A percentile compares a stretch with the other conserved stretches of the same genome.
Evolutionary conservation across 1,140 invertebrate species (phyloP).

Genomic region (Lepidurus apus): DNA sequence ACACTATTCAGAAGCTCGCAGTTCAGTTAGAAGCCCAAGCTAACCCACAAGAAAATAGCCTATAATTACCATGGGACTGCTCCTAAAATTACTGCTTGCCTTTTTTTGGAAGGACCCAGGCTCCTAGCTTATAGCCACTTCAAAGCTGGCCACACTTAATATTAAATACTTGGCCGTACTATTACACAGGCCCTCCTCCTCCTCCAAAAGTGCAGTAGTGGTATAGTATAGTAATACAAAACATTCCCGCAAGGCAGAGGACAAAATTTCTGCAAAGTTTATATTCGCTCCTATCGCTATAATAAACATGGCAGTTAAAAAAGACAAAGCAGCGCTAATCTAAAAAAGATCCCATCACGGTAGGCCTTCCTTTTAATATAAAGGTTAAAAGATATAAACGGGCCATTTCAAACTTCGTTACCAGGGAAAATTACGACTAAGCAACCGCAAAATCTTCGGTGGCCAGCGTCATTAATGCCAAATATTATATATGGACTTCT

Average conservation of each 20-base stretch:
- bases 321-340: background rate
- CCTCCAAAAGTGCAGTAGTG: background rate
- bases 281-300: background rate
- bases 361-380: background rate
- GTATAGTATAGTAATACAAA: no score
- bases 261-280: background rate
- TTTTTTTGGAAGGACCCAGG: background rate
- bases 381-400: background rate
- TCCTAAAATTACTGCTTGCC: conserved; percentile 19
- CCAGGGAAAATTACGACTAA: background rate
- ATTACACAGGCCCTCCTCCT: background rate
- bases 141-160: conserved; percentile 3
- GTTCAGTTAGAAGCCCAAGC: background rate
- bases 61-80: conserved; percentile 17
- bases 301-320: background rate
- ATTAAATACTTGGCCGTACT: background rate
- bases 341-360: background rate
- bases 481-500: background rate
- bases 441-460: conserved; percentile 2
- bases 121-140: background rate
- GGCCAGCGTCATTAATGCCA: conserved; percentile 6
- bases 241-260: background rate
- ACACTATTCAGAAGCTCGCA: background rate
- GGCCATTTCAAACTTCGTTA: background rate
- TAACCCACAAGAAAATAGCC: conserved; percentile 8